Base-by-base conservation (phyloP, 2,888 invertebrate genomes). In the Yponomeuta plumbellus region DNA sequence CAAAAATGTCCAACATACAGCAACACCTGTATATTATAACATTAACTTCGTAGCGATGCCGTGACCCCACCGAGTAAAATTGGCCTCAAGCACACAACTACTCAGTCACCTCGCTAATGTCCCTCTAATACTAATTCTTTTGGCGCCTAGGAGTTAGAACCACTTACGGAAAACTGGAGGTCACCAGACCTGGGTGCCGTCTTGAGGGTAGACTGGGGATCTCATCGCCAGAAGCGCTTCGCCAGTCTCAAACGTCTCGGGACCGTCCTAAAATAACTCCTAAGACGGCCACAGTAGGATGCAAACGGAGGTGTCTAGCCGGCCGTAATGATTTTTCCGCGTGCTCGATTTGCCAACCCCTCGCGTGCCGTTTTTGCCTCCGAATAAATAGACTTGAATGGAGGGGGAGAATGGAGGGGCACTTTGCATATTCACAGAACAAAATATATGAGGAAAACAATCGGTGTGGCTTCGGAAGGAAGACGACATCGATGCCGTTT, bases 291-390 rank as follows among this genome's bases (percentile, higher is more conserved):
- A 13, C 59, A 59, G 11, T 59, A 59, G 59, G 11, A 22, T 59
- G 4, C 59, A 59, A 22, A 59, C 13, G 13, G 22, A 59, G 21
- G 21, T 23, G 34, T 61, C 10, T 34, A 26, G 13, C 5, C 26
- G 34, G 5, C 26, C 34, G 17, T 61, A 61, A 61, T 61, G 26
- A 13, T 26, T 34, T 61, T 61, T 26, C 61, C 61, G n/a, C 61
- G 6, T 61, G 61, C 26, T 61, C 61, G 61, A 34, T 23, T 61
- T 26, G 23, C 61, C 34, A 17, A 26, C 22, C 61, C 34, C 61
- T 61, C 26, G 26, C 61, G 61, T 61, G 61, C 34, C 61, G 26
- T 61, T 59, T 59, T 59, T 26, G 8, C 34, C 58, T 21, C 26
- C 61, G 11, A 34, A 61, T 58, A 26, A 61, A 26, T n/a, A 59